Base-by-base conservation (phyloP, 2,113 vertebrate species). In the Brachionichthys hirsutus region DNA sequence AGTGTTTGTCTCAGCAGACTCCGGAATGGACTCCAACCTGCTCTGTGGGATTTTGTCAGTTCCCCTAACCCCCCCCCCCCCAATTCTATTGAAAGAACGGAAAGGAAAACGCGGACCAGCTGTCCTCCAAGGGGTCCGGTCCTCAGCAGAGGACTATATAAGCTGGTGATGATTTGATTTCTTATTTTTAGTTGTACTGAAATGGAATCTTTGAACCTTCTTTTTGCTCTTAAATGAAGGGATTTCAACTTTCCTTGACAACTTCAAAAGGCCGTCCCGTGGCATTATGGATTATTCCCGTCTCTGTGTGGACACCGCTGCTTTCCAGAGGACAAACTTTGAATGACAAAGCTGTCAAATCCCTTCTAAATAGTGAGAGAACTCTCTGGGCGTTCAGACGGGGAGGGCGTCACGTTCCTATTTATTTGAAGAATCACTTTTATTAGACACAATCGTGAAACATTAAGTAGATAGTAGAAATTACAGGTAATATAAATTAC, bases 11-110 rank as follows among this genome's bases (percentile, higher is more conserved):
- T n/a, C n/a, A n/a, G n/a, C n/a, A n/a, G 43, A 42, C 59, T 68
- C 48, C 4, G 22, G 43, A 41, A 61, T 49, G 54, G 46, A 51
- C 60, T 60, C 49, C 15, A 48, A 71, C 60, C 38, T 62, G 62
- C 70, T 69, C 70, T 52, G 64, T 42, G 51, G 78, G 83, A 80
- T n/a, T n/a, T n/a, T n/a, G n/a, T n/a, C n/a, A n/a, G n/a, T n/a
- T n/a, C n/a, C n/a, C n/a, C n/a, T n/a, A n/a, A n/a, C n/a, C n/a
- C n/a, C n/a, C n/a, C n/a, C n/a, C n/a, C n/a, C n/a, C n/a, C n/a
- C n/a, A n/a, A n/a, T n/a, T n/a, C n/a, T n/a, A n/a, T n/a, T n/a
- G n/a, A n/a, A n/a, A n/a, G n/a, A n/a, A n/a, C n/a, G n/a, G n/a
- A n/a, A n/a, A n/a, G n/a, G n/a, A n/a, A n/a, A n/a, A n/a, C n/a